Evolutionary conservation across 2,797 vertebrate species (phyloP), one percentile per base, ranked within the genome.

Genomic region (Jordanella pulchra): DNA sequence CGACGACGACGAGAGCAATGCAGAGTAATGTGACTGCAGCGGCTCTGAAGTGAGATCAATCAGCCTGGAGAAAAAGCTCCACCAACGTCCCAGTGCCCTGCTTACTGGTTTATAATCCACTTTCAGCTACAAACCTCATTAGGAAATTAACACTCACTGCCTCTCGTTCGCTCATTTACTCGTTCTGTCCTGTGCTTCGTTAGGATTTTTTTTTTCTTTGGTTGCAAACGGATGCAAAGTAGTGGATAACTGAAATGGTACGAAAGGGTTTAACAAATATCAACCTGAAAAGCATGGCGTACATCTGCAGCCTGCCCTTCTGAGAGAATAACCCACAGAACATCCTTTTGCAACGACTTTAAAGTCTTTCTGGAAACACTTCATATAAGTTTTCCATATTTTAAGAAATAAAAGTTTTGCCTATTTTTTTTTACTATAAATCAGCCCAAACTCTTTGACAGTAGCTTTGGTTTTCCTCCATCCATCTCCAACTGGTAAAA

Each of bases 101-200:
- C 87, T 90, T 87, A 87, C 85, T 86, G 75, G 86, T 80, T 87
- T 77, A 75, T 92, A 90, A 93, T 91, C 89, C 70, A 69, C 64
- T 76, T 78, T 89, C 47, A 84, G 79, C 79, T 3, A 0, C 0
- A 42, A 79, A 56, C 64, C 67, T 85, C 85, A 90, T 55, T 27
- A 83, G 86, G 13, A 70, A 74, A 71, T 71, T 71, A 48, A 58
- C 55, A 35, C 25, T 23, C 9, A n/a, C 65, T 60, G 44, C 28
- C 56, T 17, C 54, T 1, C 9, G 0, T 39, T 61, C 4, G 5
- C 39, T 61, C 32, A 23, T 61, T 61, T 17, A 21, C 58, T 61
- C 32, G n/a, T 42, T 63, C 12, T 14, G 7, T 42, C 32, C 35
- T 25, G 4, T 42, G 60, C 2, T 6, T n/a, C n/a, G 9, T 12